phyloP scores from a whole-genome alignment of 2,797 vertebrate genomes.

The Limnodromus scolopaceus region DNA sequence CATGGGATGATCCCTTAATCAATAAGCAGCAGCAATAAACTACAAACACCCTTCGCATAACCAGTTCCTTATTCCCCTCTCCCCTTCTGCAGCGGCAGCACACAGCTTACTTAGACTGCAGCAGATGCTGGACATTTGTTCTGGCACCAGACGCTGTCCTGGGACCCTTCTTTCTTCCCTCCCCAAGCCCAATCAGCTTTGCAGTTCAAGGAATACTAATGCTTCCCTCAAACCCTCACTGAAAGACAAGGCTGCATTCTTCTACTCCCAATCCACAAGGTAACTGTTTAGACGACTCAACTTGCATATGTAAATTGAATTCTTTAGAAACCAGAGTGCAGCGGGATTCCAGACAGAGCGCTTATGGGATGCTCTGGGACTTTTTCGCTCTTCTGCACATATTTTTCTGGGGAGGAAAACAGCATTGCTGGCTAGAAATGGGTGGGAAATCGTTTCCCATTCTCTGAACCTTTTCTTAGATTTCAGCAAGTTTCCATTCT shows the following conservation, averaged over 20 bases:
- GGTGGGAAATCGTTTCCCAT: slow-evolving; percentile 49
- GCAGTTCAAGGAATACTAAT: slow-evolving; percentile 72
- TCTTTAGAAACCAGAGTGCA: slow-evolving; percentile 62
- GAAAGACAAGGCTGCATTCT: slow-evolving; percentile 75
- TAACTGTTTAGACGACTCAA: slow-evolving; percentile 62
- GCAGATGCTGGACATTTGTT: slow-evolving; percentile 79
- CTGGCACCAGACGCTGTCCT: slow-evolving; percentile 80
- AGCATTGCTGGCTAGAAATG: slow-evolving; percentile 54
- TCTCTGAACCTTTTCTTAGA: slow-evolving; percentile 55
- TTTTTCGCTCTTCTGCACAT: slow-evolving; percentile 35
- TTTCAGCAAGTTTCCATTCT: slow-evolving; percentile 65
- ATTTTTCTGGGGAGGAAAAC: slow-evolving; percentile 61
- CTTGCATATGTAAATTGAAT: slow-evolving; percentile 68
- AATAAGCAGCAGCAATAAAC: slow-evolving; percentile 21
- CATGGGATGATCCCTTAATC: slow-evolving; percentile 56
- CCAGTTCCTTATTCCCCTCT: slow-evolving; percentile 16
- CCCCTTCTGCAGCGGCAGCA: slow-evolving; percentile 11
- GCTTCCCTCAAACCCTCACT: slow-evolving; percentile 72
- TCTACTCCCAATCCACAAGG: slow-evolving; percentile 66
- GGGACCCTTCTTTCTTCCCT: slow-evolving; percentile 72
- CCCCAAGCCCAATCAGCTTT: slow-evolving; percentile 58
- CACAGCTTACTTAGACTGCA: slow-evolving; percentile 15
- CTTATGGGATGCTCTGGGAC: slow-evolving; percentile 45
- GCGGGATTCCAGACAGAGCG: slow-evolving; percentile 44
- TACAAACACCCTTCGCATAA: background rate